Percentiles rank a stretch among this genome's conserved stretches.
These are phyloP conservation scores for Budorcas taxicolor DNA, from an alignment of 2,113 vertebrate species.

Conservation along the genomic window DNA sequence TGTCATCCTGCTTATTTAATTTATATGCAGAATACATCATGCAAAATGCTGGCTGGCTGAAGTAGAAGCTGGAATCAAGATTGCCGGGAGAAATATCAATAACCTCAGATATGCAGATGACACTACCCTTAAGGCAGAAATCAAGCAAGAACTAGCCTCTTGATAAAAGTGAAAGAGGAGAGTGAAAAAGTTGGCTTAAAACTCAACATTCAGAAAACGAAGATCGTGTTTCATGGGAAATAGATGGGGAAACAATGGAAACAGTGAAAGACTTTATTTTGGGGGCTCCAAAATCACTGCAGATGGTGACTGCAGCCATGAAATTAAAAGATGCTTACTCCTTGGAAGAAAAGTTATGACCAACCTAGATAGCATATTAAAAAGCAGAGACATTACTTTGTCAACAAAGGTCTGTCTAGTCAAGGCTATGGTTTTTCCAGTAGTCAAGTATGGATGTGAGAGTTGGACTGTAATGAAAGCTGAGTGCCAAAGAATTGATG, in stretches of 20 bases:
- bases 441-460: background rate
- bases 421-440: background rate
- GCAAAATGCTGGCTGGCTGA: background rate
- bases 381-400: background rate
- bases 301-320: background rate
- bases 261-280: background rate
- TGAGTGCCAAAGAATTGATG: fast-evolving
- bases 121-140: background rate
- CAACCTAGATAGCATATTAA: background rate
- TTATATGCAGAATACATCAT: background rate
- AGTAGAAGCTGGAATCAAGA: background rate
- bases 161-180: background rate
- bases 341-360: background rate
- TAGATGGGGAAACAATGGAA: background rate
- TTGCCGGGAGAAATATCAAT: background rate
- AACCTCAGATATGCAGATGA: background rate
- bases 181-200: background rate
- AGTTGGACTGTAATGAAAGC: background rate
- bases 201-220: background rate
- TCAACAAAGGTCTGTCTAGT: background rate
- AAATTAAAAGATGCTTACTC: background rate
- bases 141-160: background rate
- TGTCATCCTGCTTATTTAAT: background rate
- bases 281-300: background rate
- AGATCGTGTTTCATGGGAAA: background rate